Evolutionary conservation across 2,113 vertebrate genomes (phyloP).

Genomic region (Carassius gibelio): DNA sequence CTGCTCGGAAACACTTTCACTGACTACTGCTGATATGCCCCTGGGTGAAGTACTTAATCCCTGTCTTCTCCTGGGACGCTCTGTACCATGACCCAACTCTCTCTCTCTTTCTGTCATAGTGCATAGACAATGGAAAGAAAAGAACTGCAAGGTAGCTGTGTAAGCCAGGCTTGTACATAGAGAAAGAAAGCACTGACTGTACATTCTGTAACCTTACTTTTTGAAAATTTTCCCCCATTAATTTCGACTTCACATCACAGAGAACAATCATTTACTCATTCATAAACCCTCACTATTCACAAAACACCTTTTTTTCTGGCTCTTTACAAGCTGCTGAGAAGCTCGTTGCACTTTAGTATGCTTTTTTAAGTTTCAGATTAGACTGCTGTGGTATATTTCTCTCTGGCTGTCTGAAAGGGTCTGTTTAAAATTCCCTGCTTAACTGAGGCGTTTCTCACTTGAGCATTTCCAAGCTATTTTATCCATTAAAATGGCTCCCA

Average conservation of each 20-base stretch:
- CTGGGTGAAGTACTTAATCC: conserved; percentile 37
- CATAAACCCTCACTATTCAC: conserved; percentile 27
- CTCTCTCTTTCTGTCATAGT: conserved; percentile 14
- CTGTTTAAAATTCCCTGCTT: conserved; percentile 26
- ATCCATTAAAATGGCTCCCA: conserved; percentile 17
- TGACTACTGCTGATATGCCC: conserved; percentile 39
- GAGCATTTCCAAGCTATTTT: conserved; percentile 24
- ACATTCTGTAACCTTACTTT: conserved; percentile 29
- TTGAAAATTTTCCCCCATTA: not conserved
- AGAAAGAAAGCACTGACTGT: conserved; percentile 39
- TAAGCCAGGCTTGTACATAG: conserved; percentile 12
- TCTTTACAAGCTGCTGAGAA: conserved; percentile 9
- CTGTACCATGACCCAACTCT: conserved; percentile 34
- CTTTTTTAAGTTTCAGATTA: conserved; percentile 33
- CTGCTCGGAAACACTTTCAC: conserved; percentile 21
- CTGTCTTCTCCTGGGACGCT: conserved; percentile 31
- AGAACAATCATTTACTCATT: conserved; percentile 33
- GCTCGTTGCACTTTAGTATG: not conserved
- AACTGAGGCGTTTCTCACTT: conserved; percentile 22
- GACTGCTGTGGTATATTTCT: conserved; percentile 8
- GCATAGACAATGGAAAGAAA: conserved; percentile 32
- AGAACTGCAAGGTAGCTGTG: conserved; percentile 32
- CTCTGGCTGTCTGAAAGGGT: conserved; percentile 21
- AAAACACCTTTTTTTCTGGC: not conserved
- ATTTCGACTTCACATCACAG: conserved; percentile 13